Base-by-base conservation (phyloP, 2,888 invertebrate species). In the Thymelicus sylvestris region DNA sequence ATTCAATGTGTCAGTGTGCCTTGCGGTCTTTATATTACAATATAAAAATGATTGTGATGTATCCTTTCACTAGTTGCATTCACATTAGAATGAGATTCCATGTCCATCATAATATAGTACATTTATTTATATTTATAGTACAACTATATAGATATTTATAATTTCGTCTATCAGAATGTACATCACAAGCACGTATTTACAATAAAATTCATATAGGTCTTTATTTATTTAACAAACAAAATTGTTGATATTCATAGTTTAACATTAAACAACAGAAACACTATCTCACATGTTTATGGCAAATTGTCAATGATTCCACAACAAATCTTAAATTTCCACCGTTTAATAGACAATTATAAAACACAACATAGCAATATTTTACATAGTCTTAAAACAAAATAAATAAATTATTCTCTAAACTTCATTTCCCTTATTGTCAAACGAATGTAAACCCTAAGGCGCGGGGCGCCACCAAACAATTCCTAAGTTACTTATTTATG, bases 311-410 rank as follows among this genome's bases (percentile, higher is more conserved):
- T 81, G 85, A 86, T 85, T 86, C 83, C 88, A 88, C 86, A 86
- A 85, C 86, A 83, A 82, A 79, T 85, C 81, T 83, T 81, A 83
- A 75, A 76, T 82, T 82, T 87, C 86, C 80, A 85, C 82, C 82
- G 86, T 80, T 83, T 78, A 81, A 84, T 91, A 92, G 93, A 91
- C 90, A 92, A 85, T 89, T 84, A 91, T 88, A 92, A 92, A 92
- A 92, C 92, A 91, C 88, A 92, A 93, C 91, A 86, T 87, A 84
- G 89, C 87, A 86, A 88, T 90, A 90, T 86, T 90, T 92, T 90
- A 93, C 91, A 90, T 89, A 88, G 87, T 89, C 92, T 88, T 93
- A 93, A 86, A 89, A 84, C 90, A 86, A 92, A 93, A 93, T 93
- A 93, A 93, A 93, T 93, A 92, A 92, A 88, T 90, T 85, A 92